Conservation (phyloP, 2,113 vertebrate species). For the Prietella phreatophila region DNA sequence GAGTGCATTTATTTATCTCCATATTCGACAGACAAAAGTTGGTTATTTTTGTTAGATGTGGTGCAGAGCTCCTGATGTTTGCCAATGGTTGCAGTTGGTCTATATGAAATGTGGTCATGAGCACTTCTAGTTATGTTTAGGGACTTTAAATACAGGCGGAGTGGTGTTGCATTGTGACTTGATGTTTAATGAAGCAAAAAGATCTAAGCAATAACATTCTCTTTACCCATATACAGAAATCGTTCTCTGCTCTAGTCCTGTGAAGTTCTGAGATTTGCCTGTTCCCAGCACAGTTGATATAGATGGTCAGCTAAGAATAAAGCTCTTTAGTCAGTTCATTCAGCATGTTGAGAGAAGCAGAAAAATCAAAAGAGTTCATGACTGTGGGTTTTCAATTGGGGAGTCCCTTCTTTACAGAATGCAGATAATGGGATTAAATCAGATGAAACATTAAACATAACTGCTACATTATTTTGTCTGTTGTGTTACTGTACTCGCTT, state of each 20-base stretch:
- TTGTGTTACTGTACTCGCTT: background rate
- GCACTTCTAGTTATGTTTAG: background rate
- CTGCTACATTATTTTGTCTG: background rate
- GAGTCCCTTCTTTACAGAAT: background rate
- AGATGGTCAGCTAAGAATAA: background rate
- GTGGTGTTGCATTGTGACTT: background rate
- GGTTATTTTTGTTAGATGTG: background rate
- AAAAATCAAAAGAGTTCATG: background rate
- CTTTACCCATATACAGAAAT: background rate
- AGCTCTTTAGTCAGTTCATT: background rate
- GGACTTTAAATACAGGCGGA: background rate
- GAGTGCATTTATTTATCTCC: slow-evolving; percentile 54
- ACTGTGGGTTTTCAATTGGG: background rate
- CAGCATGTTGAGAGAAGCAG: background rate
- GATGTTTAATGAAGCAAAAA: background rate
- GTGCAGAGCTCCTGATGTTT: slow-evolving; percentile 1
- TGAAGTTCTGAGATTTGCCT: background rate
- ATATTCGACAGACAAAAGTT: slow-evolving; percentile 7
- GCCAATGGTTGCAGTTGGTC: background rate
- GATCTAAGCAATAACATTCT: background rate
- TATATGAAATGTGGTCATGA: background rate
- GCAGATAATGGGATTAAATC: background rate
- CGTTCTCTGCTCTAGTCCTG: background rate
- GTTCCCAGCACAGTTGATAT: background rate
- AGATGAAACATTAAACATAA: background rate